Base-by-base conservation (phyloP, 2,797 vertebrate genomes). In the Lepus oiostolus region DNA sequence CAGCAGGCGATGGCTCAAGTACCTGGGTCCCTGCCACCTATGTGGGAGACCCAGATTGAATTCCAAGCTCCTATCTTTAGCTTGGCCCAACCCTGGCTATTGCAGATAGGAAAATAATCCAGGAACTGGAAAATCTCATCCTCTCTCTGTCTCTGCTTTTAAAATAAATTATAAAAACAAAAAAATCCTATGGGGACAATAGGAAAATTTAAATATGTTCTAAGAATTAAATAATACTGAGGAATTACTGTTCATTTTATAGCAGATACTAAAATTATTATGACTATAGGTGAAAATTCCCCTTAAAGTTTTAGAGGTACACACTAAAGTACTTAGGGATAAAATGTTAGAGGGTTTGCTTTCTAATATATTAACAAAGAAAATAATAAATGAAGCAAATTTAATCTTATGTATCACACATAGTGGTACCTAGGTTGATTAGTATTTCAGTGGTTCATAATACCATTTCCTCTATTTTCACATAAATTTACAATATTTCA, bases 401-500 rank as follows among this genome's bases (percentile, higher is more conserved):
- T 68, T 0, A 38, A 17, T 90, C 92, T 92, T 79, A 94, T 81
- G 10, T 58, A 93, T 7, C 26, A 88, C 8, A 85, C 16, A 30
- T n/a, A 67, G 75, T 54, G 3, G 67, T 88, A 86, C 38, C 82
- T 68, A 89, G 42, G 6, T 26, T 89, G 13, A 68, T 38, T 26
- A 89, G 26, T 72, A 35, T 65, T 85, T 90, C 58, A 2, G 28
- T n/a, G 4, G 50, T 65, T 85, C 30, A 67, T 75, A 79, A 54
- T 24, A 81, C 30, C 76, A 50, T n/a, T 95, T 88, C 38, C 30
- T 80, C 21, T 89, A 68, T 68, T 85, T 92, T 65, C 13, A 54
- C 5, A 5, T 76, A 90, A 72, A 9, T 85, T 14, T 71, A 12
- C 2, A 90, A 92, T 32, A 58, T 82, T 80, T 47, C 80, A 92